Conservation (phyloP, 2,888 invertebrate species). For the Xestia ashworthii region DNA sequence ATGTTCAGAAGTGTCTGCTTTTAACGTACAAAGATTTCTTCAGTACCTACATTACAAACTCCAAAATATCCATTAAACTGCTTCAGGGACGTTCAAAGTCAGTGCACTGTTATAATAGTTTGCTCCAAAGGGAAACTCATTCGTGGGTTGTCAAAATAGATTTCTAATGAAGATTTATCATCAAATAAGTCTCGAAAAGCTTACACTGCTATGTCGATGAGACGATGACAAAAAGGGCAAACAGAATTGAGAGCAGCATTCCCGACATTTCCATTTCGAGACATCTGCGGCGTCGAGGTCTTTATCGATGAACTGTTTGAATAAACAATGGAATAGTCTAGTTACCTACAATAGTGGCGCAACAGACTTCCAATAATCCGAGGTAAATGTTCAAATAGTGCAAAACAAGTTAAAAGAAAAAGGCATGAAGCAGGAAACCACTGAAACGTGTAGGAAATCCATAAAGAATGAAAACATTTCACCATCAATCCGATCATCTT, state of each 20-base stretch:
- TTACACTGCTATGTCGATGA: constrained; percentile 6
- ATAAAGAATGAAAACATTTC: constrained; percentile 1
- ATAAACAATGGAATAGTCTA: constrained; percentile 18
- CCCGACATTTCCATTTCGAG: constrained; percentile 46
- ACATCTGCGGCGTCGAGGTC: constrained; percentile 9
- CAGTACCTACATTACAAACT: not conserved
- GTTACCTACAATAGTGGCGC: constrained; percentile 8
- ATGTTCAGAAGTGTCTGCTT: not conserved
- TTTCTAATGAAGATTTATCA: constrained; percentile 34
- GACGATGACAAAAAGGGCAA: constrained; percentile 26
- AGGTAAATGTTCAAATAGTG: constrained; percentile 2
- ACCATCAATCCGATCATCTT: constrained; percentile 18
- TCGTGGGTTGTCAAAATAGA: constrained; percentile 5
- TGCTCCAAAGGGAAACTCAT: not conserved
- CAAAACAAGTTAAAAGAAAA: not conserved
- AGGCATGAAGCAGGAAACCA: not conserved
- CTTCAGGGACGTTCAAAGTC: not conserved
- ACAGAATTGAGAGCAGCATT: constrained; percentile 15
- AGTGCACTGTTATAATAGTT: not conserved
- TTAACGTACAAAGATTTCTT: not conserved
- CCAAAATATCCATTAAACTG: not conserved
- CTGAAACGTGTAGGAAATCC: not conserved
- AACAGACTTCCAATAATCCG: not conserved
- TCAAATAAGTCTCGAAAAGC: constrained; percentile 12
- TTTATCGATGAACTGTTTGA: constrained; percentile 24